A percentile compares a stretch with the other conserved stretches of the same genome.
phyloP scores from a whole-genome alignment of 2,797 vertebrate species.

The Remorina albescens region DNA sequence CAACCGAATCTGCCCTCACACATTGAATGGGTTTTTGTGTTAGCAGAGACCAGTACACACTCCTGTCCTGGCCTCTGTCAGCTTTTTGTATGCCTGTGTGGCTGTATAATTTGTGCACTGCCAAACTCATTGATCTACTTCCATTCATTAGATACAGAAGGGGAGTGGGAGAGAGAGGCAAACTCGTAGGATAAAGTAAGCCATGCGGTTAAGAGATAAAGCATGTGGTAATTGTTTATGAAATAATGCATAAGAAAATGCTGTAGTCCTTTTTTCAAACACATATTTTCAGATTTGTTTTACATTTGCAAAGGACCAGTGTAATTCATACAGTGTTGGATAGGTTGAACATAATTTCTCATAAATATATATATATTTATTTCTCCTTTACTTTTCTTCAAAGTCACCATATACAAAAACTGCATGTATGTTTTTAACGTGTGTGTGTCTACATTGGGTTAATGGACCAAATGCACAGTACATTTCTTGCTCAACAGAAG shows the following conservation, averaged over 20 bases:
- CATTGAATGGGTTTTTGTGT: constrained; percentile 74
- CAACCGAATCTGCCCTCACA: constrained; percentile 65
- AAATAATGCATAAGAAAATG: not conserved
- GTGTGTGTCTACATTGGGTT: too few relatives aligned
- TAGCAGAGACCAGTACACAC: constrained; percentile 35
- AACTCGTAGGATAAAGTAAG: not conserved
- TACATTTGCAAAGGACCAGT: too few relatives aligned
- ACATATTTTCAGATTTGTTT: too few relatives aligned
- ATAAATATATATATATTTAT: too few relatives aligned
- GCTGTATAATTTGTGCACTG: constrained; percentile 76
- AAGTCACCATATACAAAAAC: too few relatives aligned
- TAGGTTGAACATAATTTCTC: not conserved
- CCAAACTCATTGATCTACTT: constrained; percentile 78
- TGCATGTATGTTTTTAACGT: too few relatives aligned
- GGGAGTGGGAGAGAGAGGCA: not conserved
- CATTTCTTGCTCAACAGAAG: too few relatives aligned
- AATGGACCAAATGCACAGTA: too few relatives aligned
- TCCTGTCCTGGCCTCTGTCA: constrained; percentile 52
- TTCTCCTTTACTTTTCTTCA: too few relatives aligned
- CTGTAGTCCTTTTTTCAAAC: too few relatives aligned
- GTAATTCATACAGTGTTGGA: not conserved
- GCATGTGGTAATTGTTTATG: not conserved
- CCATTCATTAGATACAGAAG: constrained; percentile 55
- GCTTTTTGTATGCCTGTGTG: constrained; percentile 71
- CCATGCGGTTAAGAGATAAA: not conserved